Evolutionary conservation across 2,888 invertebrate species (phyloP).

Genomic region (Dryococelus australis): DNA sequence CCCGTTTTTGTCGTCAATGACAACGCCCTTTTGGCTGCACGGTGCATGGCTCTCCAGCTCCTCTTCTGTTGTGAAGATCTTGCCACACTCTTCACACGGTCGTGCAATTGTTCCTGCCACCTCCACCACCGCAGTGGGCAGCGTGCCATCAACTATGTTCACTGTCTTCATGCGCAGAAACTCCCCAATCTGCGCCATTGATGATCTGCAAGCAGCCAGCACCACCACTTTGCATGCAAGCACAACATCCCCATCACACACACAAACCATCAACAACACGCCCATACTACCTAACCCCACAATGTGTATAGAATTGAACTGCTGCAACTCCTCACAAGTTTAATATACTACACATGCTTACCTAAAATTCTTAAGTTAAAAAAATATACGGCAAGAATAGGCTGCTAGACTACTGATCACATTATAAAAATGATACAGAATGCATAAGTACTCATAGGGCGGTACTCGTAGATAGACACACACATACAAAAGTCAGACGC

Average conservation of each 20-base stretch:
- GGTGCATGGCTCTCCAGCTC: constrained; percentile 54
- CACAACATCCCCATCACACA: background rate
- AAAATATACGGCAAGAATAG: too few relatives aligned
- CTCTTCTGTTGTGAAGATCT: constrained; percentile 53
- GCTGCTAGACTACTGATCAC: too few relatives aligned
- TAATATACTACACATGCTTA: too few relatives aligned
- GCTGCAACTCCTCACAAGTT: too few relatives aligned
- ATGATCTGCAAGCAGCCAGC: constrained; percentile 40
- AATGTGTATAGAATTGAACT: too few relatives aligned
- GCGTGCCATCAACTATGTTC: constrained; percentile 38
- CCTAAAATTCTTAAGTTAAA: too few relatives aligned
- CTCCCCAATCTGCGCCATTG: constrained; percentile 52
- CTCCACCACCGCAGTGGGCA: constrained; percentile 37
- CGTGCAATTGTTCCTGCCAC: constrained; percentile 31
- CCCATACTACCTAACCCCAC: too few relatives aligned
- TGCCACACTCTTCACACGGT: constrained; percentile 57
- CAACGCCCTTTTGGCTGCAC: constrained; percentile 49
- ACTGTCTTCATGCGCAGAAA: constrained; percentile 52
- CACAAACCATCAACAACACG: background rate
- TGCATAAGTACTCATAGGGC: too few relatives aligned
- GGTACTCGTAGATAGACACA: too few relatives aligned
- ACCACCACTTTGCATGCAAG: background rate
- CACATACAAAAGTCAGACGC: too few relatives aligned
- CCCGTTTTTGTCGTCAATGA: constrained; percentile 47
- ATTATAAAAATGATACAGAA: too few relatives aligned